A percentile compares a stretch with the other conserved stretches of the same genome.
phyloP scores from a whole-genome alignment of 2,797 vertebrate genomes.

The Anolis apletophallus region DNA sequence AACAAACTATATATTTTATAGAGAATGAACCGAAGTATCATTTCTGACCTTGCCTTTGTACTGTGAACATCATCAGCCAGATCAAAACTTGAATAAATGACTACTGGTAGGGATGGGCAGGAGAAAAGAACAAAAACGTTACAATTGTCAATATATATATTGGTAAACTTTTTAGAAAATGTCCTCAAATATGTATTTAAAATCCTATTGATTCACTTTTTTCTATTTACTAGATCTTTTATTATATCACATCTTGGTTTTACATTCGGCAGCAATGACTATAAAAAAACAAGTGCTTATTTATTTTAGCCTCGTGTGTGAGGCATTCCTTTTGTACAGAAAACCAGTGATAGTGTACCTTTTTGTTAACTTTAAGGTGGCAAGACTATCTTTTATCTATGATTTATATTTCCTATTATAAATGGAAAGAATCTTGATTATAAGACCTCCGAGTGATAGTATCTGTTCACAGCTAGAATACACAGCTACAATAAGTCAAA shows the following conservation, averaged over 20 bases:
- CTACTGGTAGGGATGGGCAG: constrained; percentile 6
- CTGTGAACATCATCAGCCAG: constrained; percentile 58
- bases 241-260: constrained; percentile 54
- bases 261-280: constrained; percentile 43
- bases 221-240: constrained; percentile 39
- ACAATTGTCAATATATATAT: constrained; percentile 60
- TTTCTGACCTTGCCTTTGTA: constrained; percentile 59
- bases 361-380: constrained; percentile 72
- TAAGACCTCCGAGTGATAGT: constrained; percentile 63
- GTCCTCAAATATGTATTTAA: constrained; percentile 29
- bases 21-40: constrained; percentile 56
- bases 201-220: constrained; percentile 32
- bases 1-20: constrained; percentile 61
- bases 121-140: constrained; percentile 34
- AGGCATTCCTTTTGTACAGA: constrained; percentile 61
- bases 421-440: constrained; percentile 76
- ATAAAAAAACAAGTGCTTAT: constrained; percentile 69
- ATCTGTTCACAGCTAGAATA: constrained; percentile 61
- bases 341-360: constrained; percentile 71
- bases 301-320: constrained; percentile 62
- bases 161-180: constrained; percentile 56
- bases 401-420: constrained; percentile 81
- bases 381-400: constrained; percentile 79
- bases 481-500: constrained; percentile 64
- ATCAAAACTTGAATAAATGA: constrained; percentile 67